Base-by-base conservation (phyloP, 2,113 vertebrate species). In the Myiopsitta monachus region DNA sequence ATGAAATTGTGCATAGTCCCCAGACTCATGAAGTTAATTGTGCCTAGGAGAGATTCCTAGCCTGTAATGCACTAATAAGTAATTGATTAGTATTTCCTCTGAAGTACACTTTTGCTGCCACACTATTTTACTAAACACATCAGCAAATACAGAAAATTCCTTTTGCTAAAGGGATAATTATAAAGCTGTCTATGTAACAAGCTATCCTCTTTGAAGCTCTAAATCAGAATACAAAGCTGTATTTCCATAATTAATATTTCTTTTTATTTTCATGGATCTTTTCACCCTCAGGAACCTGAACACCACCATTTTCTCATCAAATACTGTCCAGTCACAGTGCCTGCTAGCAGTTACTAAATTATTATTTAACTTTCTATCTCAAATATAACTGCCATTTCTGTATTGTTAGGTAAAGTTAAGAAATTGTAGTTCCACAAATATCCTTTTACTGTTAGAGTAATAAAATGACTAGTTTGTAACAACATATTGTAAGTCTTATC, bases 1-100 rank as follows among this genome's bases (percentile, higher is more conserved):
- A 74, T 76, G 39, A 95, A 92, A 95, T 81, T 49, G 61, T 76
- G 17, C n/a, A 75, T 10, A 73, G 85, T 76, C 74, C 77, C 61
- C 94, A 78, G 94, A 84, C 67, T 83, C 46, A 39, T 19, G 55
- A 82, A 87, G 74, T 83, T 92, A 94, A 94, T 59, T 63, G 59
- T 86, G 82, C 94, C 90, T 70, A 31, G 27, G 82, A 90, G 72
- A 93, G 44, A 86, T 51, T 80, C 33, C 36, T 77, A 87, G 87
- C 82, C 88, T 92, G 63, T 90, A 96, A 95, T 70, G 68, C 41
- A 88, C 61, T 69, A 96, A 83, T 80, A 77, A 93, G 72, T 57
- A 86, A 96, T 94, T 96, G 92, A 96, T 96, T 92, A 88, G 59
- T 72, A 51, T 86, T 96, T 95, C 76, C 93, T 97, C 95, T 96